Conservation (phyloP, 1,140 invertebrate species). For the Tetraneura akinire region DNA sequence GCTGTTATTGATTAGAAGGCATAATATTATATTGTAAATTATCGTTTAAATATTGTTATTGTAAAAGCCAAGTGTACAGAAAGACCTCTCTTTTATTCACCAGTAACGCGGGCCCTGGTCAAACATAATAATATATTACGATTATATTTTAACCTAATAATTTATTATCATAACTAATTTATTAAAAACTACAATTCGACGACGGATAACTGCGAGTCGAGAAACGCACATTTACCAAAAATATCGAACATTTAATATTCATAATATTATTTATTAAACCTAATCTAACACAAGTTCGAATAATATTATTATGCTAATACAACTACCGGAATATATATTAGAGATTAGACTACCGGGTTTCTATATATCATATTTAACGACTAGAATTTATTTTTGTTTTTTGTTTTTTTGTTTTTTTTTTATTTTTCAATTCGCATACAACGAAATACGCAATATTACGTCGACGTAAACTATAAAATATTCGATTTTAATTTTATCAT, state of each 20-base stretch:
- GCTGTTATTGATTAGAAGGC: no score
- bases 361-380: not conserved
- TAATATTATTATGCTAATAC: conserved; percentile 6
- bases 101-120: no score
- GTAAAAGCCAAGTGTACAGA: no score
- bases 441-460: not conserved
- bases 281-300: conserved; percentile 14
- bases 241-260: conserved; percentile 32
- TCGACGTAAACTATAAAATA: not conserved
- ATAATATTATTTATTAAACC: conserved; percentile 21
- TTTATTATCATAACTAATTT: not conserved
- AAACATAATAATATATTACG: no score
- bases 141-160: no score
- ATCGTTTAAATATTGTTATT: no score
- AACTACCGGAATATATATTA: conserved; percentile 24
- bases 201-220: not conserved
- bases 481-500: no score
- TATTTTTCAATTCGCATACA: not conserved
- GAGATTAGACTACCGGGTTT: not conserved
- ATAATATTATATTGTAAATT: no score
- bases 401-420: no score
- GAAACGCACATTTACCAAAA: conserved; percentile 18
- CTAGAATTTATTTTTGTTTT: conserved; percentile 34
- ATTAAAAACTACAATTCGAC: conserved; percentile 23
- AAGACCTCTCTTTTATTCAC: no score